Evolutionary conservation across 2,888 invertebrate species (phyloP).

Genomic region (Spisula subtruncata): DNA sequence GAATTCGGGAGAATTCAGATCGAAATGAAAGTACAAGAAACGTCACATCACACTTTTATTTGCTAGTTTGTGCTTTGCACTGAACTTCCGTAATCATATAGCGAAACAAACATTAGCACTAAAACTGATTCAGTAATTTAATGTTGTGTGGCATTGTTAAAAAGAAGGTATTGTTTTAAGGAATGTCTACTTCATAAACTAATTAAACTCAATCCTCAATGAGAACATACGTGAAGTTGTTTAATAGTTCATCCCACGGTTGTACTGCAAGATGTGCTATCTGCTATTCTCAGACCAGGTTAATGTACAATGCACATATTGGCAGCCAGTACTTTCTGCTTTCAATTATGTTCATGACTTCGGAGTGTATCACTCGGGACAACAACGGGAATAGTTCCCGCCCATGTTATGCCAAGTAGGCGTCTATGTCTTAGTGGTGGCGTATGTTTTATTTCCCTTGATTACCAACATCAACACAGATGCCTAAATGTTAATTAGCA

Average conservation of each 20-base stretch:
- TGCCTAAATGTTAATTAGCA: constrained; percentile 6
- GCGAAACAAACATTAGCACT: too few relatives aligned
- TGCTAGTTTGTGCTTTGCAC: too few relatives aligned
- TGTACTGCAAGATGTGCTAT: not conserved
- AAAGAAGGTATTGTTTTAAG: not conserved
- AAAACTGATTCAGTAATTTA: too few relatives aligned
- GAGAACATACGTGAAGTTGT: not conserved
- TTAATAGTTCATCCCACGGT: not conserved
- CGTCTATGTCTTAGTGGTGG: not conserved
- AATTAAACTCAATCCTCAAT: not conserved
- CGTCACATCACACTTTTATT: too few relatives aligned
- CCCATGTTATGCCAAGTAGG: not conserved
- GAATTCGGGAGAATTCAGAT: too few relatives aligned
- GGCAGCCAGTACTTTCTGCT: not conserved
- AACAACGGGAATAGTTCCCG: not conserved
- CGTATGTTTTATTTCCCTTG: constrained; percentile 4
- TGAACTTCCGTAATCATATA: too few relatives aligned
- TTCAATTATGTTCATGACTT: not conserved
- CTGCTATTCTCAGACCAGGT: not conserved
- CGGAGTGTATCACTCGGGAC: not conserved
- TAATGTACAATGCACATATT: not conserved
- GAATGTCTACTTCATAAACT: too few relatives aligned
- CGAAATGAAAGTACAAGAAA: too few relatives aligned
- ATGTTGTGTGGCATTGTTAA: not conserved
- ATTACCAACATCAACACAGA: constrained; percentile 1